These are phyloP conservation scores for Trissolcus brochymenae DNA, from an alignment of 2,888 invertebrate species.

Conservation along the genomic window DNA sequence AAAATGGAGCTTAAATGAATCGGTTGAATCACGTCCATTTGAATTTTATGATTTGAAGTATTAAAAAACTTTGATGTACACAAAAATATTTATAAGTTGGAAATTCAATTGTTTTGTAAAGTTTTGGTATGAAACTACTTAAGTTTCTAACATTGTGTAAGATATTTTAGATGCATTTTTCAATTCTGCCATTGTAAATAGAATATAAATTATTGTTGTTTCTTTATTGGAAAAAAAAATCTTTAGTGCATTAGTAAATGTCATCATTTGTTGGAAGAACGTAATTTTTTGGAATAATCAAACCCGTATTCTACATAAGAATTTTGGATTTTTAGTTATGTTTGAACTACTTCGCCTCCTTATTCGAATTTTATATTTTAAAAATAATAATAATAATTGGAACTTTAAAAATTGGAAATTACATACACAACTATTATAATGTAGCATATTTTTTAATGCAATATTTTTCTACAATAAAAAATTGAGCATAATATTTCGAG, in stretches of 20 bases:
- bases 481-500: not conserved
- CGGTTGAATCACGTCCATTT: no score
- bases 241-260: not conserved
- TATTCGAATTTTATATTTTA: no score
- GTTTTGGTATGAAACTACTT: no score
- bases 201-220: constrained; percentile 7
- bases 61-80: constrained; percentile 1
- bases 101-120: no score
- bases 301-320: no score
- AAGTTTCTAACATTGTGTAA: not conserved
- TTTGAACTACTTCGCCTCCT: no score
- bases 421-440: no score
- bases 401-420: no score
- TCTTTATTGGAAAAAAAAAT: constrained; percentile 11
- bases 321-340: no score
- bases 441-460: not conserved
- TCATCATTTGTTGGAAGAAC: not conserved
- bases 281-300: not conserved
- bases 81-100: no score
- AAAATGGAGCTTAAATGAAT: constrained; percentile 57
- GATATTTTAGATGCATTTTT: constrained; percentile 4
- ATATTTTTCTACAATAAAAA: constrained; percentile 25
- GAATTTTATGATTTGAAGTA: constrained; percentile 11
- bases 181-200: constrained; percentile 22
- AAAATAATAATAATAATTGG: no score